Conservation (phyloP, 2,113 vertebrate genomes). For the Chaenogobius annularis region DNA sequence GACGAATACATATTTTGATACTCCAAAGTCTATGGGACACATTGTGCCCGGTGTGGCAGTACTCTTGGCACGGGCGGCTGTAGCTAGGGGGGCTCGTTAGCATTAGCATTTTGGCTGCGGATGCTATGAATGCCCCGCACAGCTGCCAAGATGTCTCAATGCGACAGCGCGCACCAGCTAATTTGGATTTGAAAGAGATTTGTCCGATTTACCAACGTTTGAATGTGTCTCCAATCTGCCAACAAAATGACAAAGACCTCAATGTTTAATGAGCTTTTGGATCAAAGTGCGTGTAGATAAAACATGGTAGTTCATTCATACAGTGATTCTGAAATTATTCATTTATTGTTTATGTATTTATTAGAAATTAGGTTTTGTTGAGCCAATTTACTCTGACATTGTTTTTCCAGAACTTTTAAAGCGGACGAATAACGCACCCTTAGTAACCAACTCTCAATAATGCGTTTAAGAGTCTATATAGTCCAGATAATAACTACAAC, state of each 20-base stretch:
- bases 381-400: too few species aligned
- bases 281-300: not conserved
- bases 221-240: not conserved
- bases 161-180: constrained; percentile 3
- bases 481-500: too few species aligned
- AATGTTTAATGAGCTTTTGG: not conserved
- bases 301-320: not conserved
- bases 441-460: too few species aligned
- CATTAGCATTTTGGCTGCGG: constrained; percentile 4
- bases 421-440: too few species aligned
- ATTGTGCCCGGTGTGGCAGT: not conserved
- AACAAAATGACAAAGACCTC: not conserved
- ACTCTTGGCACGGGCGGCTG: not conserved
- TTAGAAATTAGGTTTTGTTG: too few species aligned
- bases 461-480: too few species aligned
- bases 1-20: not conserved
- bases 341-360: not conserved
- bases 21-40: not conserved
- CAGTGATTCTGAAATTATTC: not conserved
- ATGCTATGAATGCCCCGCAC: not conserved
- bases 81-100: not conserved
- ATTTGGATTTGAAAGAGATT: constrained; percentile 13
- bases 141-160: constrained; percentile 7
- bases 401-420: too few species aligned
- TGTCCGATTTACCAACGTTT: constrained; percentile 2